Base-by-base conservation (phyloP, 1,140 invertebrate species). In the Condylostylus longicornis region DNA sequence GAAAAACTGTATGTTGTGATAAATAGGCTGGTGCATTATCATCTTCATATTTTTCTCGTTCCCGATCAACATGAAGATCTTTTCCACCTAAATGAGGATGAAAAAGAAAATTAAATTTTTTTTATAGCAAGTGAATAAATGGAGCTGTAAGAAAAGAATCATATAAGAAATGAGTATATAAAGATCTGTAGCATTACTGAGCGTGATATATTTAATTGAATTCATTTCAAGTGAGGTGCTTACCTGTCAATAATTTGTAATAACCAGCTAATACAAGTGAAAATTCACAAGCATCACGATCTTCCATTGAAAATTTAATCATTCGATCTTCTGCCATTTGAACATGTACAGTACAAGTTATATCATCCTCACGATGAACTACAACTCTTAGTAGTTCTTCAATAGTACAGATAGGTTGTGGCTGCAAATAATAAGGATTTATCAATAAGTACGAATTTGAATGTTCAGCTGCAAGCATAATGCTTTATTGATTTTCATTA, bases 281-380 rank as follows among this genome's bases (percentile, higher is more conserved):
- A 54, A 89, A 75, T 58, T 90, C 85, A 39, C 77, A 74, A 1
- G 82, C 80, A 63, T 90, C 85, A 14, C 77, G 67, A 48, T 85
- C 83, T 51, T 89, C 80, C 64, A 89, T 72, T n/a, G 69, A 72
- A 40, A 86, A 69, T 34, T 69, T 68, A 5, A 82, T 62, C 20
- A 72, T 70, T 52, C 79, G 64, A 42, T 74, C 72, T 25, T 67
- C 63, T 29, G 66, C 60, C 46, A 77, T 57, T 45, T 68, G 70
- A 30, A 79, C 65, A 15, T 67, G 62, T 2, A 78, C 72, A 25
- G 69, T 73, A 44, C 76, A 73, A 38, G 75, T 75, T 6, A 80
- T 64, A 47, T 83, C 77, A 50, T 80, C 78, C 51, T 84, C 79
- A 42, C 73, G 70, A 35, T 69, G 70, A 1, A 87, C 74, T 44